Evolutionary conservation across 1,140 invertebrate species (phyloP).

Genomic region (Halesus radiatus): DNA sequence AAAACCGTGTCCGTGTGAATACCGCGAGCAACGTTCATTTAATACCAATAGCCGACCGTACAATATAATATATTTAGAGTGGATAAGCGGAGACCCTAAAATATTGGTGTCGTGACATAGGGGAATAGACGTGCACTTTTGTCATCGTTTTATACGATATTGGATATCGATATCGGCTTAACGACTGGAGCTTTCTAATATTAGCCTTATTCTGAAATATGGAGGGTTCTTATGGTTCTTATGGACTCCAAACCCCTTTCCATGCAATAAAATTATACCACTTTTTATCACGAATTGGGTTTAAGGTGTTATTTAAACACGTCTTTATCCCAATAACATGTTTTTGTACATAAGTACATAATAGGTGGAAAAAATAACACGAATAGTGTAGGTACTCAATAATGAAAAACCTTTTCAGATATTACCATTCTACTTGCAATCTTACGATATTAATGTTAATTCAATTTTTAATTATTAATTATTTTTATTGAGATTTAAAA

Average conservation of each 20-base stretch:
- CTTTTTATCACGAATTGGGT: no score
- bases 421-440: no score
- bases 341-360: no score
- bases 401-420: no score
- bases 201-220: slow-evolving; percentile 24
- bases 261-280: no score
- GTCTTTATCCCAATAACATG: no score
- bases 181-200: slow-evolving; percentile 20
- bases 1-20: neutral
- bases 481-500: no score
- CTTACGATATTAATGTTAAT: no score
- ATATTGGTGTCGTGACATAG: slow-evolving; percentile 20
- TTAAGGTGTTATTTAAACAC: no score
- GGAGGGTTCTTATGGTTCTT: slow-evolving; percentile 7
- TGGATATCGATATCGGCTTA: slow-evolving; percentile 16
- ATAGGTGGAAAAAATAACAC: no score
- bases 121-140: slow-evolving; percentile 24
- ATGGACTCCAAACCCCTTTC: slow-evolving; percentile 4
- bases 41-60: neutral
- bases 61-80: slow-evolving; percentile 1
- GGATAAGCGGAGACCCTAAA: slow-evolving; percentile 2
- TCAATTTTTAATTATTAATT: no score
- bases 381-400: no score
- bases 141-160: slow-evolving; percentile 29
- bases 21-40: slow-evolving; percentile 5